Conservation (phyloP, 2,113 vertebrate species). For the Alouatta palliata region DNA sequence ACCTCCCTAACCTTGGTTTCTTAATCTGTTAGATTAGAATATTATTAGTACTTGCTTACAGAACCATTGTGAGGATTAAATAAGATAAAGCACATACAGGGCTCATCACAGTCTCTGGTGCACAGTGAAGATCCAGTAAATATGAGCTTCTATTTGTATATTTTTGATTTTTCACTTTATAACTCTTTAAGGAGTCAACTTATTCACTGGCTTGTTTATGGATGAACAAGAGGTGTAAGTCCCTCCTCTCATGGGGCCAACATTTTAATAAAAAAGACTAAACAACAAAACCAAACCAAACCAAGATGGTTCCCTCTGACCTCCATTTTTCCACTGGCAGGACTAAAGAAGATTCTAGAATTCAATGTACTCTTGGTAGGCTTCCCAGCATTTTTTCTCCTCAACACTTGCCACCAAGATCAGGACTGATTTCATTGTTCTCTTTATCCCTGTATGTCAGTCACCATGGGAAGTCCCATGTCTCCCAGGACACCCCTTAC, state of each 20-base stretch:
- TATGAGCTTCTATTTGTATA: background rate
- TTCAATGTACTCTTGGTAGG: background rate
- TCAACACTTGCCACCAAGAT: background rate
- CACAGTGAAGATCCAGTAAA: background rate
- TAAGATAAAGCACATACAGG: background rate
- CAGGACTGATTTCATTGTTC: background rate
- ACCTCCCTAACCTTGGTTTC: background rate
- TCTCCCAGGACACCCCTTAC: background rate
- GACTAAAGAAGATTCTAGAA: background rate
- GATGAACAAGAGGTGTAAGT: background rate
- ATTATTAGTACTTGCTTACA: background rate
- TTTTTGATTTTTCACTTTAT: background rate
- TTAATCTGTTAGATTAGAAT: background rate
- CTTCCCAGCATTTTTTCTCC: background rate
- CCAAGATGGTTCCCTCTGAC: background rate
- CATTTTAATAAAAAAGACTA: background rate
- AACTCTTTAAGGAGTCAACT: background rate
- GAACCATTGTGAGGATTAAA: background rate
- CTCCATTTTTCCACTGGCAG: background rate
- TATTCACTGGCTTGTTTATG: background rate
- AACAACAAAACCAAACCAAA: too few species aligned
- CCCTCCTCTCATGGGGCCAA: background rate
- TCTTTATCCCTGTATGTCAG: background rate
- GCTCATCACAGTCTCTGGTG: background rate
- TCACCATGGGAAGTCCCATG: background rate